Conservation (phyloP, 2,888 invertebrate species). For the Tetramorium bicarinatum region DNA sequence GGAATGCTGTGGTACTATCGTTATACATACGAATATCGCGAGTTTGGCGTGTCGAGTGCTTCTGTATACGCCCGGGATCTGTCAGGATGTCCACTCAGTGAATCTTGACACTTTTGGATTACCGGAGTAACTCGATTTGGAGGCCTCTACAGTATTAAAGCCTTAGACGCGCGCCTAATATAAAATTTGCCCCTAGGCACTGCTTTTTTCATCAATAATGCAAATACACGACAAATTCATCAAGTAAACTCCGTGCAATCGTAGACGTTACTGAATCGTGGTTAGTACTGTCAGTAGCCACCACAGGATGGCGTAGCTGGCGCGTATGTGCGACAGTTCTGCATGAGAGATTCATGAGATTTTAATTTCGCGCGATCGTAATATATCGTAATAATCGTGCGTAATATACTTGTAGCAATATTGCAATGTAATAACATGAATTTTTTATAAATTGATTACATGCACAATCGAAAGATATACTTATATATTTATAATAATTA, state of each 20-base stretch:
- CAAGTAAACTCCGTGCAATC: not conserved
- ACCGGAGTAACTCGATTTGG: not conserved
- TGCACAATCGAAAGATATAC: not conserved
- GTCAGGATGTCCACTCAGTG: not conserved
- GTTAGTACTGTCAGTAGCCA: too few species aligned
- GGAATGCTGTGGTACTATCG: not conserved
- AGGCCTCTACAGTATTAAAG: not conserved
- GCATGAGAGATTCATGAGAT: not conserved
- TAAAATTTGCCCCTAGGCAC: not conserved
- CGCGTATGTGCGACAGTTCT: not conserved
- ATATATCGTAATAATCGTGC: too few species aligned
- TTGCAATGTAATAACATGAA: not conserved
- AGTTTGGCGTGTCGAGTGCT: not conserved
- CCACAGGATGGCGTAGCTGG: not conserved
- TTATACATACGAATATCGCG: not conserved
- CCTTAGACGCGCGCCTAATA: not conserved
- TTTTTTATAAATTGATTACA: not conserved
- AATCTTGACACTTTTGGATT: not conserved
- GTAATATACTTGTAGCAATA: not conserved
- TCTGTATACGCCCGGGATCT: not conserved
- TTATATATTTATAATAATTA: constrained; percentile 1
- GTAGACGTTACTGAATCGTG: not conserved
- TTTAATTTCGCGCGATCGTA: not conserved
- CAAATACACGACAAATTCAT: not conserved
- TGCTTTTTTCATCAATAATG: not conserved